Base-by-base conservation (phyloP, 2,888 invertebrate species). In the Papilio gigon region DNA sequence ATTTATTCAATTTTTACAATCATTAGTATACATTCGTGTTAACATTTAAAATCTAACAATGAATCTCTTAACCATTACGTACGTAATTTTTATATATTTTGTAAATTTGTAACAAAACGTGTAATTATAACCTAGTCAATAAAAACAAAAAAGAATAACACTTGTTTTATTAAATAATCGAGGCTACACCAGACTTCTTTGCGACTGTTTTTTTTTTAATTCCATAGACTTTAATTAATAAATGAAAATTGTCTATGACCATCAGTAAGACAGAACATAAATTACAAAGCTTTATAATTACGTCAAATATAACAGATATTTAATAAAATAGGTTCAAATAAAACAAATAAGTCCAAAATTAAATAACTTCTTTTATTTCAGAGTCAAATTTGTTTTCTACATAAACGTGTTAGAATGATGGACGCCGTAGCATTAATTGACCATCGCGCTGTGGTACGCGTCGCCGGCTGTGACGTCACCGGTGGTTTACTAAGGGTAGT, bases 351-450 rank as follows among this genome's bases (percentile, higher is more conserved):
- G 82, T 92, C 90, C 90, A 91, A 92, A 92, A 92, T 91, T 91
- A 91, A 92, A 92, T 91, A 91, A 90, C 89, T 90, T 92, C 89
- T 90, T 92, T 92, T 91, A 92, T 90, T 89, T 90, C 90, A 91
- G 89, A 91, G 89, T 91, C 90, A 90, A 91, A 90, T 91, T 91
- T 90, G 88, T 90, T 90, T 88, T 85, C 92, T 92, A 92, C 91
- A 89, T 90, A 88, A 87, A 86, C 85, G 89, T 91, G 92, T 92
- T 91, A 92, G 89, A 90, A 89, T 84, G 87, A 85, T 82, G 82
- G 87, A 88, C 89, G 89, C 85, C 79, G 87, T 84, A 86, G 85
- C 89, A 89, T 89, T 87, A 89, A 88, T 89, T 85, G 89, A 88
- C 89, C 88, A 86, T 87, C 82, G 82, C 82, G 87, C 84, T 85